Conservation (phyloP, 1,140 invertebrate genomes). For the Neoseiulus cucumeris region DNA sequence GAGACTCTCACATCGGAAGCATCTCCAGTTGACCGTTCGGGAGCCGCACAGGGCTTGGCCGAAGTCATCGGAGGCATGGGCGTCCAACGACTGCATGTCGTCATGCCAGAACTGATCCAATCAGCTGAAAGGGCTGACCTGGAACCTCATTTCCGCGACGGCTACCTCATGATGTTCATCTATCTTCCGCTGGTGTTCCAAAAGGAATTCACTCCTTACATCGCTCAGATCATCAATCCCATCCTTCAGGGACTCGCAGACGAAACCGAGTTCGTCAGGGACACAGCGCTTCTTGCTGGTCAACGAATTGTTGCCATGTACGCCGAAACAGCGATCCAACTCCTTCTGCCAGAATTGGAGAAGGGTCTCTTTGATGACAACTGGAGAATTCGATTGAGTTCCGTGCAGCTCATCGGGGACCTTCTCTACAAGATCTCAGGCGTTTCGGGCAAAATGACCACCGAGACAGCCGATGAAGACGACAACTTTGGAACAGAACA, state of each 20-base stretch:
- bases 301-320: constrained; percentile 91
- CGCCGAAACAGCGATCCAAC: constrained; percentile 79
- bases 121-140: constrained; percentile 85
- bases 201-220: constrained; percentile 82
- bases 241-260: constrained; percentile 86
- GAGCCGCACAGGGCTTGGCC: constrained; percentile 76
- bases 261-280: constrained; percentile 95
- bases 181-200: constrained; percentile 95
- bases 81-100: constrained; percentile 74
- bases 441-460: constrained; percentile 95
- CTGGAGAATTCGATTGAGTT: constrained; percentile 91
- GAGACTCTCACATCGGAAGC: constrained; percentile 86
- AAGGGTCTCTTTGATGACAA: constrained; percentile 86
- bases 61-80: constrained; percentile 86
- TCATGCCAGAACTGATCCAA: constrained; percentile 95
- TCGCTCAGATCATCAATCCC: constrained; percentile 90
- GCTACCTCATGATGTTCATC: constrained; percentile 99
- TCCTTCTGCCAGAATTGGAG: constrained; percentile 83
- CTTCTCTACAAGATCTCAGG: constrained; percentile 81
- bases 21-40: constrained; percentile 83
- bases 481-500: constrained; percentile 97
- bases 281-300: constrained; percentile 86
- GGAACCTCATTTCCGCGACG: constrained; percentile 91
- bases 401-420: constrained; percentile 88
- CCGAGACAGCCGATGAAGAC: constrained; percentile 90